phyloP scores from a whole-genome alignment of 2,797 vertebrate genomes.

The Ambastaia sidthimunki region DNA sequence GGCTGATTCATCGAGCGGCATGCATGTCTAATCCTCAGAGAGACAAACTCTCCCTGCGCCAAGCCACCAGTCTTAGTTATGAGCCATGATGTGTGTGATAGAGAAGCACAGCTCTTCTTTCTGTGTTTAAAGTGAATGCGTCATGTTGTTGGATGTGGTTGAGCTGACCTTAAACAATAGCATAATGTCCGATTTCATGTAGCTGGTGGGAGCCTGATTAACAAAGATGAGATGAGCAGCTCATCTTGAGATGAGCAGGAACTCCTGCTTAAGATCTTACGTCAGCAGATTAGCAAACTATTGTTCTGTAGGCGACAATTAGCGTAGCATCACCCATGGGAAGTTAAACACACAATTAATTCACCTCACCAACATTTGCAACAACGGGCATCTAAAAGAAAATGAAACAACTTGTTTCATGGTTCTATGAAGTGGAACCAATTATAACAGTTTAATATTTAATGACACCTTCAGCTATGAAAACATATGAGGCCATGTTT shows the following conservation, averaged over 20 bases:
- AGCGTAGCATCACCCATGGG: constrained; percentile 36
- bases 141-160: constrained; percentile 34
- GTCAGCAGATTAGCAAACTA: constrained; percentile 24
- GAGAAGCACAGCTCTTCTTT: constrained; percentile 24
- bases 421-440: constrained; percentile 51
- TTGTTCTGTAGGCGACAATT: constrained; percentile 44
- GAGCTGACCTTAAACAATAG: constrained; percentile 45
- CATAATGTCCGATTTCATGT: constrained; percentile 6
- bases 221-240: constrained; percentile 30
- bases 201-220: constrained; percentile 30
- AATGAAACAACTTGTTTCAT: constrained; percentile 46
- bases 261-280: constrained; percentile 13
- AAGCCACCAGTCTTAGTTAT: constrained; percentile 37
- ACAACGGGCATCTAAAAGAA: constrained; percentile 27
- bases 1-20: constrained; percentile 50
- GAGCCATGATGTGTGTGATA: constrained; percentile 36
- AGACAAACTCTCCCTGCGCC: constrained; percentile 33
- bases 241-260: constrained; percentile 31
- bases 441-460: constrained; percentile 59
- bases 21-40: constrained; percentile 30
- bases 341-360: constrained; percentile 33
- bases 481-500: constrained; percentile 48
- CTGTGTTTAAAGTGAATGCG: constrained; percentile 31
- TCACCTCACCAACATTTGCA: constrained; percentile 18
- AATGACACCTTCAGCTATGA: constrained; percentile 51